phyloP scores from a whole-genome alignment of 2,113 vertebrate genomes.

The Nerophis ophidion region DNA sequence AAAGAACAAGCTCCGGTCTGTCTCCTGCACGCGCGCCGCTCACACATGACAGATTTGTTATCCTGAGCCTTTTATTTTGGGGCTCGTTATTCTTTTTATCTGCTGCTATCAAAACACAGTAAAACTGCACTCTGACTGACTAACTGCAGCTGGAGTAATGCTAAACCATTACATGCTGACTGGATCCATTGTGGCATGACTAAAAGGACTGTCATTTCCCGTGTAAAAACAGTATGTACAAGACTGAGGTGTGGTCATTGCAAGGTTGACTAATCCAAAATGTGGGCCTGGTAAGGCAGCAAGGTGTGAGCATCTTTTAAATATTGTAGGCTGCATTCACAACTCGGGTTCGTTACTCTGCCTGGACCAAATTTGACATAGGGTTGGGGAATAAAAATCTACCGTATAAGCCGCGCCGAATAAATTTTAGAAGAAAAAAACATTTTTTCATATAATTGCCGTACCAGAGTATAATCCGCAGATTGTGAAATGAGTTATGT shows the following conservation, averaged over 20 bases:
- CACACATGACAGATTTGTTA: slow-evolving; percentile 3
- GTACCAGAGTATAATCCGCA: too few relatives aligned
- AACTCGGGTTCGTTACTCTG: too few relatives aligned
- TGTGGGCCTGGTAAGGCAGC: slow-evolving; percentile 13
- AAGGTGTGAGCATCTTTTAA: slow-evolving; percentile 14
- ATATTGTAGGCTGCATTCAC: background rate
- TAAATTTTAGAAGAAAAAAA: too few relatives aligned
- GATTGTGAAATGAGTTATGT: too few relatives aligned
- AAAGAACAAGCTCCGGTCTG: slow-evolving; percentile 32
- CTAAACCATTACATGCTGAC: slow-evolving; percentile 62
- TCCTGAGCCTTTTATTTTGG: background rate
- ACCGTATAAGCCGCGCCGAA: too few relatives aligned
- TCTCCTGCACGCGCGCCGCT: background rate
- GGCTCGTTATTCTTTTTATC: slow-evolving; percentile 9
- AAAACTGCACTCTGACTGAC: slow-evolving; percentile 29
- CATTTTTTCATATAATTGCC: too few relatives aligned
- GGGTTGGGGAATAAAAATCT: too few relatives aligned
- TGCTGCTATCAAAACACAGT: slow-evolving; percentile 34
- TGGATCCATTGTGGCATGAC: slow-evolving; percentile 40
- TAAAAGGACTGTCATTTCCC: slow-evolving; percentile 35
- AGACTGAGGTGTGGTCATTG: slow-evolving; percentile 48
- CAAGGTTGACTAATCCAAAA: slow-evolving; percentile 35
- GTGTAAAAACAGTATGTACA: slow-evolving; percentile 40
- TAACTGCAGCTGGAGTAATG: slow-evolving; percentile 19
- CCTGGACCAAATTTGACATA: background rate